Conservation (phyloP, 2,797 vertebrate genomes). For the Protosalanx chinensis region DNA sequence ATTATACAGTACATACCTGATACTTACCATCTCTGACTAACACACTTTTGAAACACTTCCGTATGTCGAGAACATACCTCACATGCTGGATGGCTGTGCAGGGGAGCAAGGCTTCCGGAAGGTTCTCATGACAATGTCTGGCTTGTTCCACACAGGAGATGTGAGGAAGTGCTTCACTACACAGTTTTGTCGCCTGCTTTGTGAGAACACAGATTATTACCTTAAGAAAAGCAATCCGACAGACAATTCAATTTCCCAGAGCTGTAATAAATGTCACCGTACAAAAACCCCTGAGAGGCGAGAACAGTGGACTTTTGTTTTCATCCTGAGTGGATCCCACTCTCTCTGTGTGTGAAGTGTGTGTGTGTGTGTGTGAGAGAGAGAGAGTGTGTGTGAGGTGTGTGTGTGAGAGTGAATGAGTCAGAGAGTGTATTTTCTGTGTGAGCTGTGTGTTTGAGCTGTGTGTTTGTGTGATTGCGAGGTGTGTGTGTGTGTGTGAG, state of each 20-base stretch:
- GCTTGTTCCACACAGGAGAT: slow-evolving; percentile 18
- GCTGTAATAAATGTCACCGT: slow-evolving; percentile 41
- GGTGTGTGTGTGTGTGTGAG: neutral
- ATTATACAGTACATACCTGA: too few species aligned
- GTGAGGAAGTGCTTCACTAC: slow-evolving; percentile 35
- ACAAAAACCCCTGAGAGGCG: slow-evolving; percentile 39
- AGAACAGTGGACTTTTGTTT: slow-evolving; percentile 18
- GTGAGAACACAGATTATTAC: slow-evolving; percentile 37
- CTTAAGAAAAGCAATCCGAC: slow-evolving; percentile 28
- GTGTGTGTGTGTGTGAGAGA: slow-evolving; percentile 4
- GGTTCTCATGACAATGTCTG: slow-evolving; percentile 16
- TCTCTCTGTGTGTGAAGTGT: neutral
- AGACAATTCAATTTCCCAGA: slow-evolving; percentile 51
- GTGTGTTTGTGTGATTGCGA: neutral
- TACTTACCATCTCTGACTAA: too few species aligned
- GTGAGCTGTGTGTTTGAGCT: slow-evolving; percentile 8
- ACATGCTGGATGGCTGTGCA: too few species aligned
- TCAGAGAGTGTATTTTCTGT: neutral
- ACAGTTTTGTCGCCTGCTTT: slow-evolving; percentile 12
- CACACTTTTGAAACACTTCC: too few species aligned
- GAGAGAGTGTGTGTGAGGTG: neutral
- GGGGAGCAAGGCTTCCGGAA: neutral
- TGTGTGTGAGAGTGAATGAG: neutral
- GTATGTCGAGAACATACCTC: too few species aligned
- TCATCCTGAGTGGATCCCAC: neutral